phyloP scores from a whole-genome alignment of 2,797 vertebrate species.

The Loris lydekkerianus region DNA sequence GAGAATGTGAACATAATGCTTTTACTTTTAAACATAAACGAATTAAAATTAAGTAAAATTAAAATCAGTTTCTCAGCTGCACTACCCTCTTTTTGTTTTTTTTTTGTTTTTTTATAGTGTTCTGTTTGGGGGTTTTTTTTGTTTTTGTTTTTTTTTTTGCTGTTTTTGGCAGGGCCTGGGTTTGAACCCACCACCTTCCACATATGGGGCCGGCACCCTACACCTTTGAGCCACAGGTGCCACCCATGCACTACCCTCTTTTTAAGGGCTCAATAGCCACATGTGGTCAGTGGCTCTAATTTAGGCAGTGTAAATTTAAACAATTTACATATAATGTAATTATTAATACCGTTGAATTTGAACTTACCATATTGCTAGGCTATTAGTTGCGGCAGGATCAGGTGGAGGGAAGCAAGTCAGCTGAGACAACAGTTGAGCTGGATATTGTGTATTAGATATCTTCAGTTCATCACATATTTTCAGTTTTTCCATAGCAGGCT shows the following conservation, averaged over 20 bases:
- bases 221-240: no score
- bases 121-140: no score
- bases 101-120: no score
- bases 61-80: not conserved
- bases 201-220: no score
- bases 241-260: not conserved
- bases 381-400: not conserved
- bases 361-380: not conserved
- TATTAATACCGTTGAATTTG: not conserved
- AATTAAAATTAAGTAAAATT: slow-evolving; percentile 30
- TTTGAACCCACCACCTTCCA: no score
- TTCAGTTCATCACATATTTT: not conserved
- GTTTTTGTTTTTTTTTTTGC: no score
- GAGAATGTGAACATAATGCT: not conserved
- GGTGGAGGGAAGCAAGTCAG: not conserved
- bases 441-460: not conserved
- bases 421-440: not conserved
- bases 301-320: not conserved
- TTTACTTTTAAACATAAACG: slow-evolving; percentile 2
- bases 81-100: not conserved
- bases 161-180: no score
- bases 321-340: not conserved
- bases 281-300: not conserved
- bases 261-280: not conserved
- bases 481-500: not conserved